Evolutionary conservation across 2,797 vertebrate genomes (phyloP).

Genomic region (Scomberomorus guttatus): DNA sequence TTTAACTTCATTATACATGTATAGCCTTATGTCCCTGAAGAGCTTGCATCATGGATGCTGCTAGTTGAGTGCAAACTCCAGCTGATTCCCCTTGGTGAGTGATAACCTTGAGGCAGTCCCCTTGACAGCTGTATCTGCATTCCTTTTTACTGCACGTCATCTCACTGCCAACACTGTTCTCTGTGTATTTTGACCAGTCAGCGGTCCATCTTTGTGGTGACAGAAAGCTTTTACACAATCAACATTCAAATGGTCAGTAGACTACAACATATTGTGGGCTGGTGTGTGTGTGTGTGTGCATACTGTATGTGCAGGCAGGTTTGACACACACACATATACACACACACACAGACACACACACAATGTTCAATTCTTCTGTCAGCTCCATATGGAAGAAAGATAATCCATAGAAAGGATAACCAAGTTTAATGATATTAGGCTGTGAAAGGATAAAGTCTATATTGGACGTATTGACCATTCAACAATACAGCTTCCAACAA

Average conservation of each 20-base stretch:
- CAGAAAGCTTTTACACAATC: conserved; percentile 12
- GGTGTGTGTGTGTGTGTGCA: not conserved
- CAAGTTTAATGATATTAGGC: conserved; percentile 28
- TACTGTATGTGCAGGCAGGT: no score
- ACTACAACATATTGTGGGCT: not conserved
- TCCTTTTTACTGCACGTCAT: conserved; percentile 12
- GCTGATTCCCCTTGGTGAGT: conserved; percentile 30
- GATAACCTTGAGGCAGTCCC: conserved; percentile 45
- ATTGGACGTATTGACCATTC: not conserved
- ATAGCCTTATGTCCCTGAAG: not conserved
- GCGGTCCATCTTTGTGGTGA: not conserved
- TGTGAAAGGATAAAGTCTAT: conserved; percentile 32
- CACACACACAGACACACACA: not conserved
- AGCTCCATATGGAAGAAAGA: not conserved
- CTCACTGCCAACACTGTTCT: conserved; percentile 4
- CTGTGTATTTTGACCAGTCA: conserved; percentile 9
- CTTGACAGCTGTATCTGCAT: conserved; percentile 42
- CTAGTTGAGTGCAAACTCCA: conserved; percentile 26
- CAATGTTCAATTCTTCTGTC: not conserved
- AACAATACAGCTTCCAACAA: conserved; percentile 23
- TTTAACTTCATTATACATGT: conserved; percentile 26
- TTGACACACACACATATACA: not conserved
- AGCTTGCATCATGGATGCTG: conserved; percentile 12
- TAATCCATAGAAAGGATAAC: conserved; percentile 19
- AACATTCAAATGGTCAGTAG: not conserved